Evolutionary conservation across 2,888 invertebrate species (phyloP), one percentile per base, ranked within the genome.

Genomic region (Lampropteryx suffumata): DNA sequence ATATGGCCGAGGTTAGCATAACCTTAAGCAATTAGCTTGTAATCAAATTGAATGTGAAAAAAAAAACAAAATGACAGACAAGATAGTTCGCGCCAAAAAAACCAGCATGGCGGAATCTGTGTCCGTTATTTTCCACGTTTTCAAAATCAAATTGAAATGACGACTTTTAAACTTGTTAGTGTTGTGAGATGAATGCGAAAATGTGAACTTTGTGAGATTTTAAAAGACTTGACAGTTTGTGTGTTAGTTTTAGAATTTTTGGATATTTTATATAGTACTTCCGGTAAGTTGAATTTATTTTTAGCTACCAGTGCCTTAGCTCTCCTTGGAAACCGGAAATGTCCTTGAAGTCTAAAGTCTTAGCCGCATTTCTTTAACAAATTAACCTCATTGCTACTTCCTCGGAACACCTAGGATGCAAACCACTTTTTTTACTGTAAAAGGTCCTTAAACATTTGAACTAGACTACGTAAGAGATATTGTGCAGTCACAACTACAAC

Each of bases 61-160:
- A 11, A 26, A 64, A 50, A 35, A 11, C 33, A 87, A 82, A 81
- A 87, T 88, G 87, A 79, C 82, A 72, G 70, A 70, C 59, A 59
- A 62, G 30, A 67, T 65, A 72, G 83, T 87, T 82, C 83, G 85
- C 88, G 88, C 86, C 83, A 86, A 80, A 84, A 84, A 84, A 75
- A 70, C 77, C 57, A 82, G 73, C 59, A 83, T 85, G 82, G 79
- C 74, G 64, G 78, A 73, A 39, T 55, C 69, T 35, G 71, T 77
- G 57, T 76, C 79, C 51, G 79, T 83, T 61, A 79, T 83, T 39
- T 88, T 81, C 64, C 85, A 81, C 65, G 75, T 87, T 62, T 88
- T 89, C 62, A 89, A 89, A 86, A 89, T 87, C 58, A 89, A 89
- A 76, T 82, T 87, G 82, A 89, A 89, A 89, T 88, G 88, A 89